These are phyloP conservation scores for Argyrosomus regius DNA, from an alignment of 2,797 vertebrate species.

Conservation along the genomic window DNA sequence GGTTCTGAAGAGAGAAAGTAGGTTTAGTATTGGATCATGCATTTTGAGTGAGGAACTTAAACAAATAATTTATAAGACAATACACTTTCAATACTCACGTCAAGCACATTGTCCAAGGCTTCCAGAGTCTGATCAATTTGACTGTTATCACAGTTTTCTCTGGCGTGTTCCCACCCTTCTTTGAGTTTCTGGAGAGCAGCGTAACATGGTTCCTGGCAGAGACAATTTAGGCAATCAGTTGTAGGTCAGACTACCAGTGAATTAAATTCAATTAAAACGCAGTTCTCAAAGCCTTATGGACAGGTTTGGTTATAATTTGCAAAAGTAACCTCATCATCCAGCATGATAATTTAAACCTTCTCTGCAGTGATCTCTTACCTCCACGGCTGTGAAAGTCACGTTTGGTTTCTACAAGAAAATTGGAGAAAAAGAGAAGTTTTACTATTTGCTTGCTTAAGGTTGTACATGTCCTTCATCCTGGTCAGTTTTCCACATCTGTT, in stretches of 20 bases:
- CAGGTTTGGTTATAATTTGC: background rate
- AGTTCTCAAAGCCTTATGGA: background rate
- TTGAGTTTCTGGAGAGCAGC: rapidly evolving
- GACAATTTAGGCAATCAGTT: background rate
- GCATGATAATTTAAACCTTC: background rate
- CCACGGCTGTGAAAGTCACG: rapidly evolving
- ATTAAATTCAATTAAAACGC: background rate
- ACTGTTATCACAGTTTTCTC: rapidly evolving
- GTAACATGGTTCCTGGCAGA: background rate
- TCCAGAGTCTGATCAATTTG: rapidly evolving
- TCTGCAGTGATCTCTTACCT: slow-evolving; percentile 57
- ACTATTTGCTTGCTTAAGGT: background rate
- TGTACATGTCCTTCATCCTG: background rate
- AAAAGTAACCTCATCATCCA: background rate
- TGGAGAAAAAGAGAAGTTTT: background rate
- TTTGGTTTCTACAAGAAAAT: background rate
- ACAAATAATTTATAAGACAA: background rate
- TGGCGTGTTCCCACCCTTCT: rapidly evolving
- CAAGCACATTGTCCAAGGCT: rapidly evolving
- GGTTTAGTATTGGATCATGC: slow-evolving; percentile 19
- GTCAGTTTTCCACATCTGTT: background rate
- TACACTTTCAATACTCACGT: slow-evolving; percentile 34
- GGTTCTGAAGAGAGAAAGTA: slow-evolving; percentile 16
- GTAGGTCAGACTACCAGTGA: background rate
- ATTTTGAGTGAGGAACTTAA: slow-evolving; percentile 3